Evolutionary conservation across 2,113 vertebrate genomes (phyloP).

Genomic region (Oreochromis tanganicae): DNA sequence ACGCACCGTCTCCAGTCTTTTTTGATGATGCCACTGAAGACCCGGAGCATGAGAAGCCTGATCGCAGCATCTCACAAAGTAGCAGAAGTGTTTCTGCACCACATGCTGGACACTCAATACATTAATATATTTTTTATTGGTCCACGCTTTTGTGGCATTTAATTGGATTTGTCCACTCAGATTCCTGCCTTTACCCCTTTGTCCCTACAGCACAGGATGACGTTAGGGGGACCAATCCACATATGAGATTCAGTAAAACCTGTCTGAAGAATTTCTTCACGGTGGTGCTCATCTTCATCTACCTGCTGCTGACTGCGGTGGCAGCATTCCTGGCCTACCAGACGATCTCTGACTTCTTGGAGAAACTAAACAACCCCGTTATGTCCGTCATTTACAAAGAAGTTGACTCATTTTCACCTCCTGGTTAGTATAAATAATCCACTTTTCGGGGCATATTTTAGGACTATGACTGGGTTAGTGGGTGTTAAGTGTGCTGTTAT

Average conservation of each 20-base stretch:
- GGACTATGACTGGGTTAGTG: background rate
- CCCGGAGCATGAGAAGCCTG: slow-evolving; percentile 42
- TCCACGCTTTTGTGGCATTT: background rate
- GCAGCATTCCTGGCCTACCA: slow-evolving; percentile 94
- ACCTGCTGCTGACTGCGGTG: slow-evolving; percentile 87
- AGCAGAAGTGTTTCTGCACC: background rate
- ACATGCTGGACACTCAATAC: background rate
- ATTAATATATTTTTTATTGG: background rate
- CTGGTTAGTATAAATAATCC: slow-evolving; percentile 72
- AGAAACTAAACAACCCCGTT: slow-evolving; percentile 90
- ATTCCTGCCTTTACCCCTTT: background rate
- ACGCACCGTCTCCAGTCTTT: slow-evolving; percentile 57
- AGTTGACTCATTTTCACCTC: slow-evolving; percentile 83
- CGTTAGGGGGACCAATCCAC: slow-evolving; percentile 49
- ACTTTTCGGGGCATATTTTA: background rate
- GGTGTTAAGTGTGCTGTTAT: background rate
- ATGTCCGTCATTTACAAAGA: slow-evolving; percentile 97
- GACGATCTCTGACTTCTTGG: slow-evolving; percentile 90
- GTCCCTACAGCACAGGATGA: slow-evolving; percentile 67
- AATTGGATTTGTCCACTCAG: background rate
- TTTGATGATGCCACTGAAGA: slow-evolving; percentile 52
- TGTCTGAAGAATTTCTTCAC: slow-evolving; percentile 94
- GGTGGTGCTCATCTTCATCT: slow-evolving; percentile 88
- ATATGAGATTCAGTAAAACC: slow-evolving; percentile 80
- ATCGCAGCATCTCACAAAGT: slow-evolving; percentile 68